phyloP scores from a whole-genome alignment of 2,113 vertebrate species.

The Xiphophorus hellerii region DNA sequence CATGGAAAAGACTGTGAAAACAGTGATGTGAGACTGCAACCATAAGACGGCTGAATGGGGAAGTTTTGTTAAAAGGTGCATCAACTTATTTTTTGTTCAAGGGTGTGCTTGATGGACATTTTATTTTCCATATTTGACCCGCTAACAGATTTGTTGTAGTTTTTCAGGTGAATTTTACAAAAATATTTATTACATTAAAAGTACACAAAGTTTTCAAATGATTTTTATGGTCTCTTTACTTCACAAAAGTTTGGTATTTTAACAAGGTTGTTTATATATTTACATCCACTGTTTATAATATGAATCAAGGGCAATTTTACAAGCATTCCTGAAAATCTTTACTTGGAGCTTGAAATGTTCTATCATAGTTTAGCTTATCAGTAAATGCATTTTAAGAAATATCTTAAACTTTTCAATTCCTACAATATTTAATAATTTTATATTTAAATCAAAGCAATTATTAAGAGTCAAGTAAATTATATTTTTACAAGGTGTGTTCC shows the following conservation, averaged over 20 bases:
- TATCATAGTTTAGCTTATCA: not conserved
- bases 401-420: not conserved
- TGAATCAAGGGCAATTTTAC: not conserved
- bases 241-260: not conserved
- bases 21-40: too few species aligned
- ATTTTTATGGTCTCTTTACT: not conserved
- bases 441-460: not conserved
- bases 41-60: too few species aligned
- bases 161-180: too few species aligned
- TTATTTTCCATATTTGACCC: too few species aligned
- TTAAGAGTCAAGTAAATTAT: constrained; percentile 7
- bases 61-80: too few species aligned
- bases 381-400: not conserved
- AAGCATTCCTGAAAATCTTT: too few species aligned
- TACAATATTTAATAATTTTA: not conserved
- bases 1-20: too few species aligned
- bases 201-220: too few species aligned
- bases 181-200: too few species aligned
- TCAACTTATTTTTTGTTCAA: too few species aligned
- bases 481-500: constrained; percentile 23
- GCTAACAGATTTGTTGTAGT: too few species aligned
- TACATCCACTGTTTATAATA: not conserved
- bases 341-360: not conserved
- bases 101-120: too few species aligned
- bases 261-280: not conserved